These are phyloP conservation scores for Chaenodraco wilsoni DNA, from an alignment of 2,797 vertebrate species.

Conservation along the genomic window DNA sequence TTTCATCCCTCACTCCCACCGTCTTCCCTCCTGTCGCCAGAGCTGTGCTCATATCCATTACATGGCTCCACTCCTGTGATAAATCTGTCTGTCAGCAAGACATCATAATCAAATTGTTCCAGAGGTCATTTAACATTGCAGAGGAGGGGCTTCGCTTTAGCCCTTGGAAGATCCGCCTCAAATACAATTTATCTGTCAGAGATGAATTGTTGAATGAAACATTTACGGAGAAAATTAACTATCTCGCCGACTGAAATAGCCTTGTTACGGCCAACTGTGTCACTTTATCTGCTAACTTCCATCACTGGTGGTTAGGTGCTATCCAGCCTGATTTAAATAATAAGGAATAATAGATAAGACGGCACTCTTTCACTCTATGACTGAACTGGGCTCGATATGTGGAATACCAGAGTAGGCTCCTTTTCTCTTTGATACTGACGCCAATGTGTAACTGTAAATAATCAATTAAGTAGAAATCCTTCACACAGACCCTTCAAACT, in stretches of 20 bases:
- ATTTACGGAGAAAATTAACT: conserved; percentile 84
- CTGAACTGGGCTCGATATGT: conserved; percentile 13
- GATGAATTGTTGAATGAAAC: conserved; percentile 83
- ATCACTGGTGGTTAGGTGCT: conserved; percentile 63
- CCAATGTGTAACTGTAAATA: neutral
- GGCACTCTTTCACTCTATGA: conserved; percentile 1
- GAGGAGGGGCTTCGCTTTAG: conserved; percentile 82
- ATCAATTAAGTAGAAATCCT: neutral
- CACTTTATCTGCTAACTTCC: conserved; percentile 78
- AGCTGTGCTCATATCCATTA: conserved; percentile 81
- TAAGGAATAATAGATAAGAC: conserved; percentile 54
- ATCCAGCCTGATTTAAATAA: conserved; percentile 49
- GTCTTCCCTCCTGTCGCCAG: conserved; percentile 68
- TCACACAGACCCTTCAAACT: conserved; percentile 3
- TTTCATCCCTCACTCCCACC: conserved; percentile 59
- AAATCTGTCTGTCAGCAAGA: conserved; percentile 86
- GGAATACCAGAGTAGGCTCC: neutral
- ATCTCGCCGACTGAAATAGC: conserved; percentile 74
- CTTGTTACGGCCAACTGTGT: conserved; percentile 78
- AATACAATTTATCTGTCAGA: conserved; percentile 86
- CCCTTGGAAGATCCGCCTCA: conserved; percentile 79
- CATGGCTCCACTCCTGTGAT: conserved; percentile 77
- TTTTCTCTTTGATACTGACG: neutral
- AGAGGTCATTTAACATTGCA: conserved; percentile 88
- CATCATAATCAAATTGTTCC: conserved; percentile 88